Evolutionary conservation across 2,797 vertebrate genomes (phyloP), one percentile per base, ranked within the genome.

Genomic region (Taenioides sp.): DNA sequence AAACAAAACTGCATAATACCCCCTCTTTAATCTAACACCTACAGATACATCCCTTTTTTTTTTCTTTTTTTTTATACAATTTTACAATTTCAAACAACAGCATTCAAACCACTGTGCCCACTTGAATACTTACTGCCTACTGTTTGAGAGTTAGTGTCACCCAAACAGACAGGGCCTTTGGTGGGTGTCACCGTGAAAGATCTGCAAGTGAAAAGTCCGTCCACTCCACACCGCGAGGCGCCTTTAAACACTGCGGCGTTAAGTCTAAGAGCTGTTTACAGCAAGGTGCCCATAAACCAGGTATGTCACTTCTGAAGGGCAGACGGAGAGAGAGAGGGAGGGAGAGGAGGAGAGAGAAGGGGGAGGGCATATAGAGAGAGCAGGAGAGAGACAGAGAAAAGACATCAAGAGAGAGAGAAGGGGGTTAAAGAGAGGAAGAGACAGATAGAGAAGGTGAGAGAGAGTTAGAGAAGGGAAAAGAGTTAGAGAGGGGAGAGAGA

Each of bases 171-270:
- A 78, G 63, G 70, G n/a, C 72, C 66, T 77, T 85, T 87, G 84
- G 87, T 80, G 71, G 66, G 80, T 85, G 80, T 85, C 89, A 83
- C 70, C 55, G 50, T 87, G 85, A 87, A 74, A 72, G 84, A 87
- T 83, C 73, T 67, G 63, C 67, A 64, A 28, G 43, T 49, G 65
- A 83, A 70, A 55, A 79, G 74, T 65, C 66, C 63, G 55, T 22
- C 22, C 69, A 25, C 17, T 69, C 66, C 28, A 47, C 25, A 52
- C 66, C 9, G n/a, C 66, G 20, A 62, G 76, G 61, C 58, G 67
- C 43, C 65, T 65, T 55, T 72, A 72, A 37, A 72, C 65, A 60
- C 22, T 4, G 49, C 34, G n/a, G 43, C 0, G 1, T 61, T 65
- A 61, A 70, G 75, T 52, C 34, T n/a, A 27, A 52, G 69, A 47